Base-by-base conservation (phyloP, 2,113 vertebrate species). In the Pyrgilauda ruficollis region DNA sequence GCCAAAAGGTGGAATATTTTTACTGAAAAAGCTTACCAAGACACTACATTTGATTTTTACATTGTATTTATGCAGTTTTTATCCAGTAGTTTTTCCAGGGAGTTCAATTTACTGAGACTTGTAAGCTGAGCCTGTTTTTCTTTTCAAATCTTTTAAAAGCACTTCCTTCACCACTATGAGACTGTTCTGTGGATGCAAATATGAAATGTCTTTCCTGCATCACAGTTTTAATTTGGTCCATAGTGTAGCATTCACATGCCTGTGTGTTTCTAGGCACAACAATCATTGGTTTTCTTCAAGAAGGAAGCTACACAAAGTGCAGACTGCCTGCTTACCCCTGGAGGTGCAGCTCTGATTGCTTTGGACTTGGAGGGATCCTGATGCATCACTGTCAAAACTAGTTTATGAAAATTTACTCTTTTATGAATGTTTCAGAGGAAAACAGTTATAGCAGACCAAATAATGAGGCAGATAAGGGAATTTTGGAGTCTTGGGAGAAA, bases 81-180 rank as follows among this genome's bases (percentile, higher is more conserved):
- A 89, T 49, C 37, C 20, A n/a, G 35, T 37, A 22, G 75, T 31
- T 96, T 83, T 86, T 70, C 68, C 26, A 44, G 39, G 12, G 41
- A 52, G 11, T 47, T 90, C 1, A 24, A 20, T 46, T 93, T 87
- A 16, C 53, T 64, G 58, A 47, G 24, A 19, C 50, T 79, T 52
- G 8, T 52, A 52, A 79, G 44, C 44, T 76, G 62, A 79, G 70
- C 27, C 15, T 69, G 3, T 53, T 79, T 88, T 75, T 69, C 55
- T 86, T 68, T 90, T 67, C 56, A 56, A 41, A 81, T 86, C 30
- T 35, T 89, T 80, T 10, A 24, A 67, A 88, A 88, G 22, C 28
- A 2, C 12, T 83, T 87, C 26, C 43, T 82, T 49, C 12, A 16
- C 11, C 26, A 68, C 23, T 9, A 0, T 12, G 53, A 39, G 28